These are phyloP conservation scores for Ormia ochracea DNA, from an alignment of 2,888 invertebrate species.

Conservation along the genomic window DNA sequence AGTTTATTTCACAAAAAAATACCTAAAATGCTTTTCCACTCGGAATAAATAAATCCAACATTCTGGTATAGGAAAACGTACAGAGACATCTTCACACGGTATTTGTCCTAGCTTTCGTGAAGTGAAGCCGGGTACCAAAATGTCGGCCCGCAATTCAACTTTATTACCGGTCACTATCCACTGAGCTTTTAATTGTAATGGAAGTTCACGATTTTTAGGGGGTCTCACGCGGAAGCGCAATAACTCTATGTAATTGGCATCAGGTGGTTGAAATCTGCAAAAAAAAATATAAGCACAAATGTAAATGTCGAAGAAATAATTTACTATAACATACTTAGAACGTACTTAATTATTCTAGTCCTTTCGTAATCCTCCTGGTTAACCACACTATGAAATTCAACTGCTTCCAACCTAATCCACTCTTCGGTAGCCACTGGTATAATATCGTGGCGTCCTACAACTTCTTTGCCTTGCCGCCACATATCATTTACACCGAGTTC, in stretches of 20 bases:
- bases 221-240: conserved; percentile 96
- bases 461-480: conserved; percentile 98
- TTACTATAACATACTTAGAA: background rate
- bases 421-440: conserved; percentile 99
- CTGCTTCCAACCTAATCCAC: conserved; percentile 97
- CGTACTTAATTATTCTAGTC: conserved; percentile 89
- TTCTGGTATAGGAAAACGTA: conserved; percentile 98
- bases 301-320: background rate
- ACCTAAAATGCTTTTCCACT: conserved; percentile 95
- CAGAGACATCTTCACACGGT: conserved; percentile 97
- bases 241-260: conserved; percentile 98
- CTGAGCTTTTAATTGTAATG: conserved; percentile 93
- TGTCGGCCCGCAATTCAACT: conserved; percentile 96
- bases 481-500: conserved; percentile 98
- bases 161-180: conserved; percentile 92
- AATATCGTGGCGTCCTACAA: conserved; percentile 98
- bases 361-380: conserved; percentile 92
- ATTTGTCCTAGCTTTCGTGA: conserved; percentile 96
- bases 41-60: conserved; percentile 99
- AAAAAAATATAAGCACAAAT: background rate
- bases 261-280: conserved; percentile 93
- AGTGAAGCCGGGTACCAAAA: conserved; percentile 97
- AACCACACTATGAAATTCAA: conserved; percentile 96
- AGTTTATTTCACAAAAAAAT: background rate
- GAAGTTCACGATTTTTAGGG: conserved; percentile 96